phyloP scores from a whole-genome alignment of 1,140 invertebrate species.

The Oncopodura yosiiana region DNA sequence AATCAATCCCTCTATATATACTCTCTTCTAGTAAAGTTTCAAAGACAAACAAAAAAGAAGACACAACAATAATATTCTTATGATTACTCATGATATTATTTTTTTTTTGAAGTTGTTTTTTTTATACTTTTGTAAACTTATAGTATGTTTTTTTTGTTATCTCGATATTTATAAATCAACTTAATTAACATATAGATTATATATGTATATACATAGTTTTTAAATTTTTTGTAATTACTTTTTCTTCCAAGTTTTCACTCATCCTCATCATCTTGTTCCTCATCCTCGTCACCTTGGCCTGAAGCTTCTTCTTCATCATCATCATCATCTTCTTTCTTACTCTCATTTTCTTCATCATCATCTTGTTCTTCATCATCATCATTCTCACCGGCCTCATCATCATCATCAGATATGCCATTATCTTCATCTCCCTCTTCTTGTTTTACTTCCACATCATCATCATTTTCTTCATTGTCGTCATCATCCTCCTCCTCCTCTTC shows the following conservation, averaged over 20 bases:
- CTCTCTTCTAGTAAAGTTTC: no score
- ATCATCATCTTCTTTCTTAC: slow-evolving; percentile 3
- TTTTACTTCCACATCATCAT: slow-evolving; percentile 9
- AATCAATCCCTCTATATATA: no score
- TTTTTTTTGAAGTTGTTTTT: no score
- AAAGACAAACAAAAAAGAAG: no score
- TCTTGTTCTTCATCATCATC: slow-evolving; percentile 4
- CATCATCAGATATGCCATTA: no score
- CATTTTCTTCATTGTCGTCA: neutral
- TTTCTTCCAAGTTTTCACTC: neutral
- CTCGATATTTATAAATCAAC: neutral
- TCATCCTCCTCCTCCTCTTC: slow-evolving; percentile 14
- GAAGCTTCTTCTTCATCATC: slow-evolving; percentile 8
- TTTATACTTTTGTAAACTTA: no score
- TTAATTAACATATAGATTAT: neutral
- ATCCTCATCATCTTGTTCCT: slow-evolving; percentile 7
- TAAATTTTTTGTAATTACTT: neutral
- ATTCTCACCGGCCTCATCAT: slow-evolving; percentile 1
- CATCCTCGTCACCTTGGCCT: slow-evolving; percentile 7
- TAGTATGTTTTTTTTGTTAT: neutral
- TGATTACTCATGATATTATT: no score
- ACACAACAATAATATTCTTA: no score
- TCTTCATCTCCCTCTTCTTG: slow-evolving; percentile 10
- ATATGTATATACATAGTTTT: neutral
- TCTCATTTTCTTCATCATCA: neutral